Evolutionary conservation across 2,797 vertebrate species (phyloP).

Genomic region (Crossoptilon crossoptilon): DNA sequence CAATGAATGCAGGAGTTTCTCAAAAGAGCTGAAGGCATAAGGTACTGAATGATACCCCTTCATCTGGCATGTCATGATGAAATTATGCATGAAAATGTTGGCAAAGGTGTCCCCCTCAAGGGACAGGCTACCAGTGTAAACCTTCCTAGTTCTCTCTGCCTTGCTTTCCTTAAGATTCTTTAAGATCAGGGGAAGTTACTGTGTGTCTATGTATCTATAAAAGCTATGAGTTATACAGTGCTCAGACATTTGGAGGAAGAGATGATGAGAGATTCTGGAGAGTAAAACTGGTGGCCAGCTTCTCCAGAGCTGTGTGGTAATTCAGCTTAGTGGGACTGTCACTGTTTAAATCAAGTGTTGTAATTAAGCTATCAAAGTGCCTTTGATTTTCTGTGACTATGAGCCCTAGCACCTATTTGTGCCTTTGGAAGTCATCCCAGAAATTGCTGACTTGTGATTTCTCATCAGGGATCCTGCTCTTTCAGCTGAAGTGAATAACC

Average conservation of each 20-base stretch:
- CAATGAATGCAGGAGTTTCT: background rate
- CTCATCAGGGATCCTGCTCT: background rate
- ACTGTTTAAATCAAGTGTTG: background rate
- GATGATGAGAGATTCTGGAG: background rate
- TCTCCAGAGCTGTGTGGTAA: background rate
- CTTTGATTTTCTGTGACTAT: background rate
- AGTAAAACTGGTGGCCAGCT: background rate
- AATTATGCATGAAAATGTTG: background rate
- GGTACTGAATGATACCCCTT: background rate
- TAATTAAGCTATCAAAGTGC: background rate
- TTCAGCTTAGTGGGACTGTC: background rate
- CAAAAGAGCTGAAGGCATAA: background rate
- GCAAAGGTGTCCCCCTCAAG: background rate
- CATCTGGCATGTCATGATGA: background rate
- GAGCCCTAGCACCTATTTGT: conserved; percentile 13
- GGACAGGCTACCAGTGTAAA: fast-evolving
- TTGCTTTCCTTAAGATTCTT: background rate
- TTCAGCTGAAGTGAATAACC: conserved; percentile 10
- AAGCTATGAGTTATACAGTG: background rate
- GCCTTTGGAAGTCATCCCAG: conserved; percentile 50
- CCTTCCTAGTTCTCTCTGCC: fast-evolving
- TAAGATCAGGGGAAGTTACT: background rate
- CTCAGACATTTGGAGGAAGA: background rate
- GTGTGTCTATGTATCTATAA: background rate
- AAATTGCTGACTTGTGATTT: conserved; percentile 32